A percentile compares a stretch with the other conserved stretches of the same genome.
phyloP scores from a whole-genome alignment of 2,888 invertebrate genomes.

The Netelia fuscicornis region DNA sequence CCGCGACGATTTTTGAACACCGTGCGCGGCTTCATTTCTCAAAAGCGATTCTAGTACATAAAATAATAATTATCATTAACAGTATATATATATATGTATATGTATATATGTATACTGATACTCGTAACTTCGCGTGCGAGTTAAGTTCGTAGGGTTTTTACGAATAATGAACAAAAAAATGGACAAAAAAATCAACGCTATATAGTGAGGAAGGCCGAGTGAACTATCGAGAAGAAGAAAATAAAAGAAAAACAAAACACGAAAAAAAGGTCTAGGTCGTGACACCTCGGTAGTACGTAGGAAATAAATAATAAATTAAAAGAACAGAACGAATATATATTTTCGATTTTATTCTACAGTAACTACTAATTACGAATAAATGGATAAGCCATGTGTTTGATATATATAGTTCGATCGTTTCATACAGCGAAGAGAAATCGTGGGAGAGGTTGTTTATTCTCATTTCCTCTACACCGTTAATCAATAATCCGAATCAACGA shows the following conservation, averaged over 20 bases:
- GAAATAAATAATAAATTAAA: conserved; percentile 42
- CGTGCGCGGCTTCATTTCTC: conserved; percentile 66
- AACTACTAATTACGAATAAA: conserved; percentile 49
- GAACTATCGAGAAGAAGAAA: conserved; percentile 4
- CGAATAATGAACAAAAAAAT: conserved; percentile 50
- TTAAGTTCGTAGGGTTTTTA: conserved; percentile 66
- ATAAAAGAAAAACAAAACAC: conserved; percentile 1
- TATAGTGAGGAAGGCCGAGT: background rate
- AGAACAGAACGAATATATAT: conserved; percentile 73
- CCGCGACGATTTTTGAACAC: conserved; percentile 68
- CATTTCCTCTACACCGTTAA: conserved; percentile 27
- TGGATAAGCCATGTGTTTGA: conserved; percentile 71
- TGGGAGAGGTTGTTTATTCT: conserved; percentile 30
- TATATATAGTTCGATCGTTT: conserved; percentile 73
- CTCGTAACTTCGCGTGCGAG: conserved; percentile 49
- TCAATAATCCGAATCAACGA: conserved; percentile 32
- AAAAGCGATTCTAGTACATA: conserved; percentile 59
- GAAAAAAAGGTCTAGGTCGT: conserved; percentile 41
- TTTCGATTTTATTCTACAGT: conserved; percentile 78
- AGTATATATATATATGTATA: conserved; percentile 59
- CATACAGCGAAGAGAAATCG: conserved; percentile 57
- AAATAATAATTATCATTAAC: conserved; percentile 62
- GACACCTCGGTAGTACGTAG: conserved; percentile 66
- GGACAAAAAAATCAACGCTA: conserved; percentile 27
- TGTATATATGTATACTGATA: conserved; percentile 55